Conservation (phyloP, 2,797 vertebrate genomes). For the Pangasius larnaudii region DNA sequence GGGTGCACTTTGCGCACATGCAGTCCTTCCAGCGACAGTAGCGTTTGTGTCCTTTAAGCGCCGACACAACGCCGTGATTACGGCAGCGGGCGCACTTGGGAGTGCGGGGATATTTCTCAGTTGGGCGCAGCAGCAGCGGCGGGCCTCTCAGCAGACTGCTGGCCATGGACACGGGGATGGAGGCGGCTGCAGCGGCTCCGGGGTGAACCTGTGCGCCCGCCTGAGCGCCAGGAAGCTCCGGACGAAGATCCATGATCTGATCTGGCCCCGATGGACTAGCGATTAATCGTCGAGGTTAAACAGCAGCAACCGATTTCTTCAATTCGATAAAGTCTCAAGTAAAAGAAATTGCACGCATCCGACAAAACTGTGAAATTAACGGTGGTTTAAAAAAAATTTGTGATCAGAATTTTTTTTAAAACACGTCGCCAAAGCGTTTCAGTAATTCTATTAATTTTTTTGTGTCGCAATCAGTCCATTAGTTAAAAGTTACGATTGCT, state of each 20-base stretch:
- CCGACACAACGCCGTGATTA: slow-evolving; percentile 96
- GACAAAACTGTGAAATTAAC: not conserved
- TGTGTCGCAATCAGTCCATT: not conserved
- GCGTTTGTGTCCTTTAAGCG: slow-evolving; percentile 96
- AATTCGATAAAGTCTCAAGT: not conserved
- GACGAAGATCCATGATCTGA: slow-evolving; percentile 89
- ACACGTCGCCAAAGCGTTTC: not conserved
- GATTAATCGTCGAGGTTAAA: slow-evolving; percentile 7
- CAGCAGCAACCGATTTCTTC: not conserved
- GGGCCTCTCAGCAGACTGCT: slow-evolving; percentile 86
- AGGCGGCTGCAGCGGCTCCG: slow-evolving; percentile 74
- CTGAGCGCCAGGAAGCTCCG: slow-evolving; percentile 81
- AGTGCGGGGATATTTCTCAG: slow-evolving; percentile 97
- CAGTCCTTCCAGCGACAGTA: slow-evolving; percentile 99
- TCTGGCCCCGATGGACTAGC: slow-evolving; percentile 26
- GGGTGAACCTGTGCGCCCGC: slow-evolving; percentile 80
- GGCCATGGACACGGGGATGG: slow-evolving; percentile 91
- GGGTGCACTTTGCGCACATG: slow-evolving; percentile 96
- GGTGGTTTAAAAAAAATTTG: not conserved
- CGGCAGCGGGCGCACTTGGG: slow-evolving; percentile 96
- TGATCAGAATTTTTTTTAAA: not conserved
- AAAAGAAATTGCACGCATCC: slow-evolving; percentile 5
- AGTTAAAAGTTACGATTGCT: not conserved
- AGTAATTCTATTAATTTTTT: not conserved
- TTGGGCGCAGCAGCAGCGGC: slow-evolving; percentile 86